These are phyloP conservation scores for Drosophila melanica DNA, from an alignment of 1,140 invertebrate species.

Conservation along the genomic window DNA sequence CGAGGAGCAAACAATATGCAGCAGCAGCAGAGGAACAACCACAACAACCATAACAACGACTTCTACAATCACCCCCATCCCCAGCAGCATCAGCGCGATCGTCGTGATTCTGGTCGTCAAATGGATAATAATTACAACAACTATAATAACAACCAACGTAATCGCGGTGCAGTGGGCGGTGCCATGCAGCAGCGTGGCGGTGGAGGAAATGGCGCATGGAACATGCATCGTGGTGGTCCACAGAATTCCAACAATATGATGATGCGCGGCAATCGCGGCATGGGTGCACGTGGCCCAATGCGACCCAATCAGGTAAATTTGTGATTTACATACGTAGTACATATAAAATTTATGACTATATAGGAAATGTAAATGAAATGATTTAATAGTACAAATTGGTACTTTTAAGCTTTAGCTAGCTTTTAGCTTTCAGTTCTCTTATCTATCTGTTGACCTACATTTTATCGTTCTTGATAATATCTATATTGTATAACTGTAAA, in stretches of 20 bases:
- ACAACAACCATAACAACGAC: constrained; percentile 63
- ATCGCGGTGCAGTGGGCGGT: constrained; percentile 46
- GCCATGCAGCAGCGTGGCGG: constrained; percentile 56
- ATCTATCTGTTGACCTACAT: too few species aligned
- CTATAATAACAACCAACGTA: constrained; percentile 79
- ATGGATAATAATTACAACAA: constrained; percentile 82
- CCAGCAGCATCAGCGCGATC: constrained; percentile 71
- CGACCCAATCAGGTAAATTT: constrained; percentile 73
- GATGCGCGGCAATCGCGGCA: constrained; percentile 71
- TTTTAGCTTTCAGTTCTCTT: too few species aligned
- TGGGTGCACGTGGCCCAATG: constrained; percentile 71
- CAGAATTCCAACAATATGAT: constrained; percentile 76
- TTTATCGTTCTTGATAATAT: too few species aligned
- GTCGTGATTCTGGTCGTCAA: constrained; percentile 76
- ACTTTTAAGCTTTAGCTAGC: too few species aligned
- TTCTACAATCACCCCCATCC: constrained; percentile 74
- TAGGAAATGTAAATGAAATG: too few species aligned
- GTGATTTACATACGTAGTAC: too few species aligned
- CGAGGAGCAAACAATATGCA: constrained; percentile 59
- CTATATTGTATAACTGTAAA: too few species aligned
- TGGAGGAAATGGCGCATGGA: constrained; percentile 66
- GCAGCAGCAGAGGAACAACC: constrained; percentile 49
- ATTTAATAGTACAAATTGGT: too few species aligned
- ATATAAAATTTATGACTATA: too few species aligned
- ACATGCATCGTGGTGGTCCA: constrained; percentile 76